Evolutionary conservation across 2,113 vertebrate species (phyloP).

Genomic region (Speoplatyrhinus poulsoni): DNA sequence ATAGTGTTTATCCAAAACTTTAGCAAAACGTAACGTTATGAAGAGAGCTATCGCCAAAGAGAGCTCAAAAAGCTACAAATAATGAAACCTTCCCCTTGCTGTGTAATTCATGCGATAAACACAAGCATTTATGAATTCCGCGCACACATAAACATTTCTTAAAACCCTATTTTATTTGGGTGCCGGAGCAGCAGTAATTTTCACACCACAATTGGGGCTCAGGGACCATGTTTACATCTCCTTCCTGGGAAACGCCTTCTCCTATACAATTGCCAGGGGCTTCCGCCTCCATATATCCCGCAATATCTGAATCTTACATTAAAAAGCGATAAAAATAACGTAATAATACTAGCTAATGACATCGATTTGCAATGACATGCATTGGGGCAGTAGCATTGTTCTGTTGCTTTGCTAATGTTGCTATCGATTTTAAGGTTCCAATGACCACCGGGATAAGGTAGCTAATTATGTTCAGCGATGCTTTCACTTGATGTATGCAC

Average conservation of each 20-base stretch:
- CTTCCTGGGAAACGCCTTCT: constrained; percentile 36
- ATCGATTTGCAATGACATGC: constrained; percentile 18
- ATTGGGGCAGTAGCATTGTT: constrained; percentile 13
- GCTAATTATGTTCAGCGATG: constrained; percentile 69
- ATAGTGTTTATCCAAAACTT: constrained; percentile 44
- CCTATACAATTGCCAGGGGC: constrained; percentile 27
- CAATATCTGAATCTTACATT: constrained; percentile 7
- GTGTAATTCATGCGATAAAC: constrained; percentile 60
- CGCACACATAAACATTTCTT: constrained; percentile 38
- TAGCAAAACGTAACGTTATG: constrained; percentile 54
- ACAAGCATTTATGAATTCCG: constrained; percentile 41
- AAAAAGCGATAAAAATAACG: constrained; percentile 5
- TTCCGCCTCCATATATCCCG: constrained; percentile 1
- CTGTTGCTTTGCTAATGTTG: constrained; percentile 57
- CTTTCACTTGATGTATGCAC: constrained; percentile 72
- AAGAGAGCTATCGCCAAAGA: constrained; percentile 39
- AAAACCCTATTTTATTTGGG: constrained; percentile 47
- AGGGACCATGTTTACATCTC: constrained; percentile 22
- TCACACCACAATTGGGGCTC: constrained; percentile 50
- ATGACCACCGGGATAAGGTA: constrained; percentile 70
- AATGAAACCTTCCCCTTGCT: constrained; percentile 18
- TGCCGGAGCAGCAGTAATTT: constrained; percentile 41
- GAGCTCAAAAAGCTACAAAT: constrained; percentile 43
- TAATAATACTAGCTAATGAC: constrained; percentile 10
- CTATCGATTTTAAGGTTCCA: constrained; percentile 65